These are phyloP conservation scores for Astropecten irregularis DNA, from an alignment of 53 echinoderm and acorn worm genomes.

Conservation along the genomic window DNA sequence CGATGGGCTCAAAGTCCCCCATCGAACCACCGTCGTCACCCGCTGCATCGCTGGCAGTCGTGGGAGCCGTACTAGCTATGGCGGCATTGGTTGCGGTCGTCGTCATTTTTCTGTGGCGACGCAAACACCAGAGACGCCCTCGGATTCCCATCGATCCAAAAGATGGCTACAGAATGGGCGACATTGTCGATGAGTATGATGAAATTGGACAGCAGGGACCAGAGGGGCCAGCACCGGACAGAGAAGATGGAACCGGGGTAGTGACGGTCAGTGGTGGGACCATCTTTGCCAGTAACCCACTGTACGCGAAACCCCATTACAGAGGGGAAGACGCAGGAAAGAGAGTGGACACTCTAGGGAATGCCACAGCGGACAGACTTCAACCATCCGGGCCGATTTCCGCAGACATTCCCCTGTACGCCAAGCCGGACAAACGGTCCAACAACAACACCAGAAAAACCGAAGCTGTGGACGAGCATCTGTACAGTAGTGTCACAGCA, in stretches of 20 bases:
- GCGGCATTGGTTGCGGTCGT: not conserved
- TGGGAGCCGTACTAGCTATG: not conserved
- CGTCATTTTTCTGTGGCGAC: not conserved
- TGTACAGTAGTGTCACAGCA: too few species aligned
- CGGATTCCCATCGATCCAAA: conserved; percentile 34
- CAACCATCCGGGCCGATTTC: not conserved
- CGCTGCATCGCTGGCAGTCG: not conserved
- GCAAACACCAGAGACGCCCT: not conserved
- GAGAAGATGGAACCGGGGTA: too few species aligned
- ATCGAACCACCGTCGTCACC: not conserved
- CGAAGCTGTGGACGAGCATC: too few species aligned
- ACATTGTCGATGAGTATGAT: not conserved
- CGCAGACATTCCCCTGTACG: too few species aligned
- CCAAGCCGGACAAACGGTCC: not conserved
- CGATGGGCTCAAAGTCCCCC: not conserved
- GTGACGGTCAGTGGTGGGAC: too few species aligned
- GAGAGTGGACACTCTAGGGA: too few species aligned
- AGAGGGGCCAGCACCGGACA: not conserved
- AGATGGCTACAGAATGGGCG: conserved; percentile 16
- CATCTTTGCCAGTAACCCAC: not conserved
- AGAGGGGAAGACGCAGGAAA: too few species aligned
- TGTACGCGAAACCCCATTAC: not conserved
- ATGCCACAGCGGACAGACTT: not conserved
- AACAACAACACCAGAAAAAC: not conserved
- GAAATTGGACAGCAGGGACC: not conserved